Percentiles rank a stretch among this genome's conserved stretches.
Evolutionary conservation across 2,113 vertebrate species (phyloP).

Genomic region (Cyphomyrus discorhynchus): DNA sequence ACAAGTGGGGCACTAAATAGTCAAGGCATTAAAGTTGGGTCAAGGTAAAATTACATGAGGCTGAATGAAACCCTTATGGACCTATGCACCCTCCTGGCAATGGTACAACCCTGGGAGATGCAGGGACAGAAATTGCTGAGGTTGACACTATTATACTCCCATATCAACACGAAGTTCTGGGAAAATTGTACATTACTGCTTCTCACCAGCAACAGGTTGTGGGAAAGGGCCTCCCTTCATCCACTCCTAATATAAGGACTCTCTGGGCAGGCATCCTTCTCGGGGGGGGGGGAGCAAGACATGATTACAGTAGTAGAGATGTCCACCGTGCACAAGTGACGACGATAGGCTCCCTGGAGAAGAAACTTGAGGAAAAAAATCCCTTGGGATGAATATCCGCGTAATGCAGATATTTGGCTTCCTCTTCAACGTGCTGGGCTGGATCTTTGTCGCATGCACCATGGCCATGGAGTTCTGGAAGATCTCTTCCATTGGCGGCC

Average conservation of each 20-base stretch:
- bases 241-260: background rate
- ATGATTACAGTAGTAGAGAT: background rate
- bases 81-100: background rate
- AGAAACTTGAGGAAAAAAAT: background rate
- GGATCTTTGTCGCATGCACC: constrained; percentile 85
- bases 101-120: background rate
- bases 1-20: background rate
- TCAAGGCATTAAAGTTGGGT: background rate
- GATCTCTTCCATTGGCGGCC: constrained; percentile 77
- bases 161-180: background rate
- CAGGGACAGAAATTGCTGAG: background rate
- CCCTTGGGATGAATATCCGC: constrained; percentile 49
- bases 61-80: background rate
- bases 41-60: background rate
- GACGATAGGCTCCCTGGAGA: background rate
- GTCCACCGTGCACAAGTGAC: background rate
- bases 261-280: background rate
- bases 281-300: background rate
- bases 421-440: constrained; percentile 72
- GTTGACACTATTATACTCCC: background rate
- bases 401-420: constrained; percentile 79
- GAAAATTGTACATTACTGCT: background rate
- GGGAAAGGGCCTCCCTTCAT: background rate
- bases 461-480: constrained; percentile 94
- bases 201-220: background rate